These are phyloP conservation scores for Zoanthus solanderi DNA, from an alignment of 92 coral and sea anemone species.

Conservation along the genomic window DNA sequence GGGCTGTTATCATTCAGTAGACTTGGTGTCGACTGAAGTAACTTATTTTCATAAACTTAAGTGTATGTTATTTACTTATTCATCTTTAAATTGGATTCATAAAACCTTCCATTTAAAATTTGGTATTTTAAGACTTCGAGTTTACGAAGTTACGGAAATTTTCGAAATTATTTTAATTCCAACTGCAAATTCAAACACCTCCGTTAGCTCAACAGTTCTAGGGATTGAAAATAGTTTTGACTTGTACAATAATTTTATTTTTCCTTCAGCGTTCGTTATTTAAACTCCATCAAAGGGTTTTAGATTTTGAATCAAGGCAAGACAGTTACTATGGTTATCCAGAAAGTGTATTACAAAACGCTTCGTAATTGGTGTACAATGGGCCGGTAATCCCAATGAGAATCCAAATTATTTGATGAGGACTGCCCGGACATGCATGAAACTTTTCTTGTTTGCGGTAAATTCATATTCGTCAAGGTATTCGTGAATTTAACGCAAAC, in stretches of 20 bases:
- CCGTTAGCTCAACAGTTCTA: not conserved
- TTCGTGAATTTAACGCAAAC: not conserved
- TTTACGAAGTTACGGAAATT: not conserved
- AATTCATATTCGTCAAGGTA: not conserved
- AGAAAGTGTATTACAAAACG: not conserved
- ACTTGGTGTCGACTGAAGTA: not conserved
- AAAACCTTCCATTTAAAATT: not conserved
- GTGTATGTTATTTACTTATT: not conserved
- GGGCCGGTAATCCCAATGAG: not conserved
- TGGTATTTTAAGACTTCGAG: not conserved
- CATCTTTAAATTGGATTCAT: not conserved
- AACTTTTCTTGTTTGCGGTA: not conserved
- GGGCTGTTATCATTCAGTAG: conserved; percentile 12
- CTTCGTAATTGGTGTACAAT: not conserved
- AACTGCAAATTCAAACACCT: not conserved
- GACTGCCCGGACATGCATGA: not conserved
- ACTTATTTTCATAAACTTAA: not conserved
- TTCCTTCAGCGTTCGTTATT: not conserved
- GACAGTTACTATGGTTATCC: conserved; percentile 46
- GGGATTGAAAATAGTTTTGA: not conserved
- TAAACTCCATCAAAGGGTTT: not conserved
- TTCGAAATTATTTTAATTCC: not conserved
- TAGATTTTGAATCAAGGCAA: not conserved
- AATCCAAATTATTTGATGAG: conserved; percentile 33
- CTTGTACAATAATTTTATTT: not conserved